Conservation (phyloP, 2,797 vertebrate genomes). For the Myiothlypis chrysogaster region DNA sequence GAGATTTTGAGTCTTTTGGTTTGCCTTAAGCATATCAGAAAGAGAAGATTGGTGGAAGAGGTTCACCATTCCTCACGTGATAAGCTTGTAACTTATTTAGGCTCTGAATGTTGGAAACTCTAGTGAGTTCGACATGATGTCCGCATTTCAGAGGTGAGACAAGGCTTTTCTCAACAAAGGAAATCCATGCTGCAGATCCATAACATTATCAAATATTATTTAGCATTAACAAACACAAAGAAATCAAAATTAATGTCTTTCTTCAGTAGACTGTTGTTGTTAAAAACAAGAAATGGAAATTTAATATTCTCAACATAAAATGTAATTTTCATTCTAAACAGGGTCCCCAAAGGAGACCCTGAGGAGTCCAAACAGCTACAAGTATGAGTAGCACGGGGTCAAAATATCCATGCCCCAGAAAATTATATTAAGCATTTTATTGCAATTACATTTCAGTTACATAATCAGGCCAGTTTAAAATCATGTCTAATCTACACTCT, state of each 20-base stretch:
- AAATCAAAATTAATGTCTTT: not conserved
- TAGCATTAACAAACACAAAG: not conserved
- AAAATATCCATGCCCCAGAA: constrained; percentile 18
- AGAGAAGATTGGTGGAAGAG: not conserved
- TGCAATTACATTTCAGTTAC: constrained; percentile 37
- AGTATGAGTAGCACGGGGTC: not conserved
- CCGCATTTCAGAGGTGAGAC: not conserved
- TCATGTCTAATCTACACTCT: constrained; percentile 47
- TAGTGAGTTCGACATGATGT: not conserved
- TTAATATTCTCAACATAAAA: not conserved
- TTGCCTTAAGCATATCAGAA: not conserved
- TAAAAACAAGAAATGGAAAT: not conserved
- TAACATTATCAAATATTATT: not conserved
- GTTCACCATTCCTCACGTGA: not conserved
- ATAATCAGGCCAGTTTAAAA: constrained; percentile 60
- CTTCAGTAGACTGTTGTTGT: not conserved
- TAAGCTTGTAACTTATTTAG: not conserved
- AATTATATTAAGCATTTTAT: constrained; percentile 28
- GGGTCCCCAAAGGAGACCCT: not conserved
- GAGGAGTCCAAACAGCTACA: not conserved
- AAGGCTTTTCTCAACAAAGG: not conserved
- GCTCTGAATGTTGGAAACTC: not conserved
- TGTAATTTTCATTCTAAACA: not conserved
- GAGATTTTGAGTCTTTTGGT: not conserved
- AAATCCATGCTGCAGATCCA: not conserved